Base-by-base conservation (phyloP, 64 coral and sea anemone genomes). In the Stichodactyla mertensii region DNA sequence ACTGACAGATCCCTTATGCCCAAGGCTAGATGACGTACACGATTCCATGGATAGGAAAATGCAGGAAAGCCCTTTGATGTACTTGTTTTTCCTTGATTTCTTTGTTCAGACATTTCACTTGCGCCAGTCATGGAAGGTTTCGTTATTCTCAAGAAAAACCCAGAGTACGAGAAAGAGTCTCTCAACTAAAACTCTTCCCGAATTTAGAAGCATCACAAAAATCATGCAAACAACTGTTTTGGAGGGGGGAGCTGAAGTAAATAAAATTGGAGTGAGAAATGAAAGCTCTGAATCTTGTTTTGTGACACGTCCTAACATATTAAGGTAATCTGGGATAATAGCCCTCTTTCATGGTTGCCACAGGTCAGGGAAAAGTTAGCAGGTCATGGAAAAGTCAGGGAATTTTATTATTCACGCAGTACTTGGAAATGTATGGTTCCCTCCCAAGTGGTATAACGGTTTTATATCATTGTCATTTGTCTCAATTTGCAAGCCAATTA, bases 121-220 rank as follows among this genome's bases (percentile, higher is more conserved):
- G 92, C 96, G 19, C 93, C 96, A 31, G 89, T 95, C 62, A 92
- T 98, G 92, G 96, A 98, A 88, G 96, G 96, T n/a, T 98, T 98
- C 86, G 96, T 94, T 64, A 98, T 98, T 51, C 64, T 98, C 7
- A 98, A 94, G 71, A 98, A 98, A 87, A 98, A 98, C 31, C 96
- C 93, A 14, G 96, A 98, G 31, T 98, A 98, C 55, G 92, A 98
- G 61, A 94, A 89, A 10, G 83, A 85, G 12, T 6, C 18, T 52
- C 78, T 26, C 23, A 26, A 20, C 24, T 66, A 61, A 66, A 66
- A n/a, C 69, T 74, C 24, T n/a, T 13, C 5, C 24, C 20, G 12
- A 23, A 31, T 26, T 0, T 23, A 18, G 7, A 74, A 70, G 12
- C 7, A 31, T 28, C 24, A 2, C 24, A 26, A 36, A 22, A n/a